Base-by-base conservation (phyloP, 2,888 invertebrate species). In the Eubasilissa splendida region DNA sequence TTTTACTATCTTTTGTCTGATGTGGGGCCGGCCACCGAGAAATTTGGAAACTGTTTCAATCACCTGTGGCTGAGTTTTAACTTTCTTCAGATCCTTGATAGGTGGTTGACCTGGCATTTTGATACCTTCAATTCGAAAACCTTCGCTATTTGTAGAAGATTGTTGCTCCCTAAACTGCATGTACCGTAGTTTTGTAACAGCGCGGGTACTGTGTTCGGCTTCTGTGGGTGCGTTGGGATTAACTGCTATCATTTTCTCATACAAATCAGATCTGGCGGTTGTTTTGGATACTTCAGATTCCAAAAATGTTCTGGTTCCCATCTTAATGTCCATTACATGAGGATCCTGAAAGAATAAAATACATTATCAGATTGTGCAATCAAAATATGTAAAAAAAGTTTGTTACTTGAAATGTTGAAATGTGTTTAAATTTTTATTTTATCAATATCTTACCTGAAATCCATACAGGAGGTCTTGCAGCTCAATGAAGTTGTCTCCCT, bases 251-350 rank as follows among this genome's bases (percentile, higher is more conserved):
- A 99, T 99, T 91, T 99, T 99, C 85, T 96, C 94, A 88, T 98
- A 99, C 56, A 99, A 91, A 89, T 99, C 99, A 4, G 92, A 87
- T 73, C 99, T 92, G 22, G 96, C 94, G 66, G 93, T 93, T 42
- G 93, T 94, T 87, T 98, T 99, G 86, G 94, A 94, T 60, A 99
- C 99, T 91, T 99, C 99, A 2, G 95, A 95, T 88, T 99, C 99
- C 59, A 98, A 92, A 88, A 99, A 99, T 31, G 99, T 99, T 86
- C 98, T 93, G 2, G 96, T 96, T 65, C 99, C 99, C 93, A 99
- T 96, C 91, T 99, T 99, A 82, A 99, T 95, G 88, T 99, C 99
- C 94, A 99, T 98, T 0, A 99, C 97, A 86, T 95, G 95, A 0
- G 98, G 98, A 88, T 98, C 96, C 86, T 91, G 89, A 50, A 85